These are phyloP conservation scores for Neopipo cinnamomea DNA, from an alignment of 2,113 vertebrate genomes.

Conservation along the genomic window DNA sequence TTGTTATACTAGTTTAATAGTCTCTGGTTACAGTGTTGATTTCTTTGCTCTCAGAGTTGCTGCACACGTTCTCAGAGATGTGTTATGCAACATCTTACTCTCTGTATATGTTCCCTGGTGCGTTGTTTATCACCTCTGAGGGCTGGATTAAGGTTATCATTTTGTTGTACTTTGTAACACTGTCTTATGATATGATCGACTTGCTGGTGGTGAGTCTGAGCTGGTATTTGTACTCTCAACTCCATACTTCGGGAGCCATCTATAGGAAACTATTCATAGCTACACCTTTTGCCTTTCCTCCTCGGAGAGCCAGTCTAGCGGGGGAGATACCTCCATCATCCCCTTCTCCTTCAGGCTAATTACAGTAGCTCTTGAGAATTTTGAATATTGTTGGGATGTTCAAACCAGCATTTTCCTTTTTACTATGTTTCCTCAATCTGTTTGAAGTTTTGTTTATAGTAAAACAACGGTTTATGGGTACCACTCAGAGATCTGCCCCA, in stretches of 20 bases:
- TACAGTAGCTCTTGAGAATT: not conserved
- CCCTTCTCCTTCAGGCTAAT: not conserved
- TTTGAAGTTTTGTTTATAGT: not conserved
- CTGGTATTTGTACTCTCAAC: not conserved
- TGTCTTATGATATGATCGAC: not conserved
- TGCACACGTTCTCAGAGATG: not conserved
- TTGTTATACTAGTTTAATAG: not conserved
- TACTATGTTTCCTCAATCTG: not conserved
- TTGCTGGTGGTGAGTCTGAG: not conserved
- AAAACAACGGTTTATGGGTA: not conserved
- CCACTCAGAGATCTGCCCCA: not conserved
- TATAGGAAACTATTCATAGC: not conserved
- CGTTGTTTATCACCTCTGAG: not conserved
- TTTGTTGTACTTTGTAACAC: not conserved
- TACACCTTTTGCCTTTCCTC: not conserved
- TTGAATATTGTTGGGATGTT: not conserved
- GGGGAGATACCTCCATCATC: not conserved
- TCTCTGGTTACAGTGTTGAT: not conserved
- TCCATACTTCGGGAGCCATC: not conserved
- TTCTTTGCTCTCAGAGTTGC: not conserved
- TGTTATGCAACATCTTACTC: not conserved
- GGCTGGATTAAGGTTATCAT: not conserved
- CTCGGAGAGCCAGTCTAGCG: rapidly evolving
- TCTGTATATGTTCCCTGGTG: not conserved
- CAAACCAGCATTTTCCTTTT: not conserved